These are phyloP conservation scores for Drosophila paucipuncta DNA, from an alignment of 2,888 invertebrate genomes.

Conservation along the genomic window DNA sequence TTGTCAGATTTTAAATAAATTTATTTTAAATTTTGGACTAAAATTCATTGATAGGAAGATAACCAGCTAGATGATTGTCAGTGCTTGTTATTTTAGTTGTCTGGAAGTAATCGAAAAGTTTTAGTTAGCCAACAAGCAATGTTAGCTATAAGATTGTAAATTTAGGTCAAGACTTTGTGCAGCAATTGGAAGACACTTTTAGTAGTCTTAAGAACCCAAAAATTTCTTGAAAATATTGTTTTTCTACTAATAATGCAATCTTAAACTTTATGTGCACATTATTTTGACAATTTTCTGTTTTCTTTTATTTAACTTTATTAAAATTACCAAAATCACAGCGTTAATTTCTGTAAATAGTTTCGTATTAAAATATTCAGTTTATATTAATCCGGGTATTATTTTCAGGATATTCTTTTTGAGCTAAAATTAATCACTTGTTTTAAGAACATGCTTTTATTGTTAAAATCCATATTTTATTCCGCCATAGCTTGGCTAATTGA, in stretches of 20 bases:
- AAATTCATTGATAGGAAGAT: neutral
- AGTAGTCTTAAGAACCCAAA: neutral
- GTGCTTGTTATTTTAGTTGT: conserved; percentile 24
- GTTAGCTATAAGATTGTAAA: neutral
- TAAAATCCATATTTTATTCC: neutral
- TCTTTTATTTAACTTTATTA: neutral
- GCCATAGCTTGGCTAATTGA: conserved; percentile 14
- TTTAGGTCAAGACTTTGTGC: neutral
- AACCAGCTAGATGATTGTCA: neutral
- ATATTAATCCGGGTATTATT: neutral
- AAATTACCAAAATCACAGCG: neutral
- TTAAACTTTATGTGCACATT: neutral
- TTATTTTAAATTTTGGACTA: neutral
- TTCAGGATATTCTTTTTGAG: neutral
- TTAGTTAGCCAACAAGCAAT: neutral
- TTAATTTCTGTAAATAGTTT: neutral
- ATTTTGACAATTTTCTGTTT: too few species aligned
- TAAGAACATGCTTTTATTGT: neutral
- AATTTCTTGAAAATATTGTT: neutral
- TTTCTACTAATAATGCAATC: neutral
- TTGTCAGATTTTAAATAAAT: neutral
- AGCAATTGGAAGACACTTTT: neutral
- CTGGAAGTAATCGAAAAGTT: conserved; percentile 25
- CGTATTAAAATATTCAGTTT: neutral
- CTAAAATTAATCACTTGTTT: neutral